Percentiles rank a stretch among this genome's conserved stretches.
These are phyloP conservation scores for Lamproptera curius DNA, from an alignment of 2,888 invertebrate genomes.

Conservation along the genomic window DNA sequence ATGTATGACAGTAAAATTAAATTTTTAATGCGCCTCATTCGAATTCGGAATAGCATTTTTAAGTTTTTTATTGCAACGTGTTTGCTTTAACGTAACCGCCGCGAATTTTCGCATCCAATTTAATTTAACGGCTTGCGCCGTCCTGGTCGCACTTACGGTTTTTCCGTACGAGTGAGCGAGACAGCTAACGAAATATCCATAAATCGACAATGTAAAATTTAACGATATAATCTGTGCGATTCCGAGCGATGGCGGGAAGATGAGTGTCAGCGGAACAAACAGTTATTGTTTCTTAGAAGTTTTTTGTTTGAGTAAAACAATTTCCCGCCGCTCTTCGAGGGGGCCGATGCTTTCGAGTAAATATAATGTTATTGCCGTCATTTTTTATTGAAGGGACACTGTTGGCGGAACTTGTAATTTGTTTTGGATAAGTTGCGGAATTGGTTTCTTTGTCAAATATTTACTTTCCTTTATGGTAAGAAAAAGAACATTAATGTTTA, in stretches of 20 bases:
- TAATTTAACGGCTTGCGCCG: conserved; percentile 45
- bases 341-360: conserved; percentile 1
- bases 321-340: conserved; percentile 2
- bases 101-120: conserved; percentile 58
- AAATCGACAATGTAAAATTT: conserved; percentile 62
- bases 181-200: conserved; percentile 41
- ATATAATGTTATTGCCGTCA: conserved; percentile 6
- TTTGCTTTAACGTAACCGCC: conserved; percentile 57
- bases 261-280: conserved; percentile 27
- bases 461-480: too few relatives aligned
- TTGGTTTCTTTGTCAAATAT: too few relatives aligned
- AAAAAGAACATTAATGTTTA: too few relatives aligned
- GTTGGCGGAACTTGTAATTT: too few relatives aligned
- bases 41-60: conserved; percentile 38
- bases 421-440: too few relatives aligned
- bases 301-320: conserved; percentile 10
- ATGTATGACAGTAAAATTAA: not conserved
- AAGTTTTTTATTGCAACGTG: conserved; percentile 36
- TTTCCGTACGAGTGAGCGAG: conserved; percentile 33
- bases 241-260: conserved; percentile 24
- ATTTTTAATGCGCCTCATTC: not conserved
- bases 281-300: conserved; percentile 33
- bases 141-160: conserved; percentile 32
- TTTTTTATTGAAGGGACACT: too few relatives aligned
- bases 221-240: conserved; percentile 45